These are phyloP conservation scores for Melanaphis sacchari DNA, from an alignment of 1,140 invertebrate genomes.

Conservation along the genomic window DNA sequence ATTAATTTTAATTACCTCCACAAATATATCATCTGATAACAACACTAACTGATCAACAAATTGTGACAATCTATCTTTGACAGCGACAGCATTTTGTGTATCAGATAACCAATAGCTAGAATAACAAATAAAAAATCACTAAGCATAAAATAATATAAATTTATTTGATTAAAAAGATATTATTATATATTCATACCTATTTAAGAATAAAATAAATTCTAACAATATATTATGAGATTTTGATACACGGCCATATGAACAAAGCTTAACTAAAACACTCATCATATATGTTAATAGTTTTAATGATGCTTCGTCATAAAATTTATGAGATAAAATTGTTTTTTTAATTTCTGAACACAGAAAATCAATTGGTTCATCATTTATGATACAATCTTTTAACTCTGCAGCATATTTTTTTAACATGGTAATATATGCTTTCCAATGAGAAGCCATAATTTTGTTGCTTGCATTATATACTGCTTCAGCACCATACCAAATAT, in stretches of 20 bases:
- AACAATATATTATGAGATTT: background rate
- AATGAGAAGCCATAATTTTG: conserved; percentile 42
- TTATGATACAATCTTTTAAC: background rate
- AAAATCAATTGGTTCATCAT: conserved; percentile 33
- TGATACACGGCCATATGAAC: conserved; percentile 3
- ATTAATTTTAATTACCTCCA: background rate
- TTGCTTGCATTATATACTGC: background rate
- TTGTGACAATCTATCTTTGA: conserved; percentile 37
- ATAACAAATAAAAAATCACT: background rate
- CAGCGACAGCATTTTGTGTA: background rate
- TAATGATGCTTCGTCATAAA: background rate
- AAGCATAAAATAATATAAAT: background rate
- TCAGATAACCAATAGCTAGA: conserved; percentile 35
- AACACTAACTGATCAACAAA: conserved; percentile 31
- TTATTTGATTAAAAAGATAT: background rate
- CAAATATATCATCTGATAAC: conserved; percentile 8
- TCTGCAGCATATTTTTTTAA: background rate
- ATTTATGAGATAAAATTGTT: background rate
- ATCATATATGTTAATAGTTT: conserved; percentile 42
- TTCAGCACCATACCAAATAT: conserved; percentile 32
- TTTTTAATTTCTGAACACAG: background rate
- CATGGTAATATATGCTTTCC: conserved; percentile 39
- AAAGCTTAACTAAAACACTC: conserved; percentile 50
- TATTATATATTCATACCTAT: background rate
- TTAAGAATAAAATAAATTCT: conserved; percentile 36